A percentile compares a stretch with the other conserved stretches of the same genome.
Evolutionary conservation across 2,888 invertebrate species (phyloP).

Genomic region (Schizaphis graminum): DNA sequence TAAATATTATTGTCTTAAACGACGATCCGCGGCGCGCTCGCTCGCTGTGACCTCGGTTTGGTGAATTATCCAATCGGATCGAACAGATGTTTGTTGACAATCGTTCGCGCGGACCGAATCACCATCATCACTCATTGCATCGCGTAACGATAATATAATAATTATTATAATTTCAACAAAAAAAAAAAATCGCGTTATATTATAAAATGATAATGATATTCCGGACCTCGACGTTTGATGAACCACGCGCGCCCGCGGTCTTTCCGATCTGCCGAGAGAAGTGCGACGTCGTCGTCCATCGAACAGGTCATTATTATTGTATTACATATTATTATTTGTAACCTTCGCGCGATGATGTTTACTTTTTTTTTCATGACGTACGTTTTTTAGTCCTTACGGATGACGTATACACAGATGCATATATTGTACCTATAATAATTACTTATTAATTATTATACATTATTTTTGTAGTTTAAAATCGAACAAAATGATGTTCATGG

Average conservation of each 20-base stretch:
- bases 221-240: neutral
- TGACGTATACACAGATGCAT: neutral
- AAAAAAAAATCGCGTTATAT: neutral
- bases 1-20: neutral
- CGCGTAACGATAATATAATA: neutral
- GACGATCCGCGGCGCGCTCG: neutral
- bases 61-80: slow-evolving; percentile 16
- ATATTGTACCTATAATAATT: neutral
- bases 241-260: neutral
- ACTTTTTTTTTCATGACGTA: neutral
- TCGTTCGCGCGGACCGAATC: neutral
- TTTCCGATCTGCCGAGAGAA: neutral
- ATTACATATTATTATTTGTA: neutral
- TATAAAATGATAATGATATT: neutral
- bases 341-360: neutral
- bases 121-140: neutral
- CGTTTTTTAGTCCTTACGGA: neutral
- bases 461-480: neutral
- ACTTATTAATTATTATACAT: neutral
- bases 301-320: neutral
- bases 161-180: neutral
- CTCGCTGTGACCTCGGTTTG: neutral
- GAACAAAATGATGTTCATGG: neutral
- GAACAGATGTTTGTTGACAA: slow-evolving; percentile 30
- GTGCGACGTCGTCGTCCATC: neutral